A percentile compares a stretch with the other conserved stretches of the same genome.
These are phyloP conservation scores for Ochlodes sylvanus DNA, from an alignment of 2,888 invertebrate species.

Conservation along the genomic window DNA sequence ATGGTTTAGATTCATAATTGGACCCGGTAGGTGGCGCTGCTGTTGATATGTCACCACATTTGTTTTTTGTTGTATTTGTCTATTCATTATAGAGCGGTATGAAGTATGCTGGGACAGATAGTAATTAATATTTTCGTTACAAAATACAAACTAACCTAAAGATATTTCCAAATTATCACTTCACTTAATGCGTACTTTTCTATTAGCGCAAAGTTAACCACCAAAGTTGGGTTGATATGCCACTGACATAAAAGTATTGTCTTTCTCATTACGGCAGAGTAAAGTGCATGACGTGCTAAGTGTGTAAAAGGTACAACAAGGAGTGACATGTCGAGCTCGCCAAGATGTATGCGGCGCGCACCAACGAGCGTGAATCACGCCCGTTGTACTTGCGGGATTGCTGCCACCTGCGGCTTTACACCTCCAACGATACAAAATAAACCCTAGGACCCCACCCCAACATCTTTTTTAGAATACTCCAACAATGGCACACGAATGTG, in stretches of 20 bases:
- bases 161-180: no score
- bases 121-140: no score
- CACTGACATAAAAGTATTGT: neutral
- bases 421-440: slow-evolving; percentile 46
- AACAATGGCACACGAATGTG: slow-evolving; percentile 58
- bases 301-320: slow-evolving; percentile 62
- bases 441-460: slow-evolving; percentile 47
- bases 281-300: slow-evolving; percentile 47
- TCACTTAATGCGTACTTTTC: no score
- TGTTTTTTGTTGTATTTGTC: no score
- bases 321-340: slow-evolving; percentile 67
- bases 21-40: no score
- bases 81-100: no score
- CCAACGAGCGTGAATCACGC: slow-evolving; percentile 77
- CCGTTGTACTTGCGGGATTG: slow-evolving; percentile 58
- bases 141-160: no score
- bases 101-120: no score
- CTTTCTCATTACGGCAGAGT: slow-evolving; percentile 30
- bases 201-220: no score
- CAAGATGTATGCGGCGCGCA: slow-evolving; percentile 75
- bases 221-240: neutral
- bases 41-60: no score
- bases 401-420: slow-evolving; percentile 67
- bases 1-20: no score
- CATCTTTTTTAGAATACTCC: slow-evolving; percentile 46